A percentile compares a stretch with the other conserved stretches of the same genome.
These are phyloP conservation scores for Rhinogobius similis DNA, from an alignment of 2,113 vertebrate genomes.

Conservation along the genomic window DNA sequence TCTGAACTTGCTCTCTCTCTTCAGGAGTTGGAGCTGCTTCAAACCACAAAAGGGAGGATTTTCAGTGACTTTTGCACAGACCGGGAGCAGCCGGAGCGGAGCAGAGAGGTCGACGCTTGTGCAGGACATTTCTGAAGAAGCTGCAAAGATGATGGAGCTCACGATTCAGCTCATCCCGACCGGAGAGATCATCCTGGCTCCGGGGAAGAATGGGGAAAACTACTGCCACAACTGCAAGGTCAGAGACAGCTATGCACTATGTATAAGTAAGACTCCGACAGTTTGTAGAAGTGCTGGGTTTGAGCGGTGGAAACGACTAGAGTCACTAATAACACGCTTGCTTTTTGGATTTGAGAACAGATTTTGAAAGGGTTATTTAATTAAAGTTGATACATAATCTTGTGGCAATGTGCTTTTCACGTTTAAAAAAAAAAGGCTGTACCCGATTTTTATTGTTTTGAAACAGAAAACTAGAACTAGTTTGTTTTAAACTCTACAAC, in stretches of 20 bases:
- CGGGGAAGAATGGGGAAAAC: slow-evolving; percentile 68
- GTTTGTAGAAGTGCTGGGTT: too few relatives aligned
- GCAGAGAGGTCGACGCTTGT: not conserved
- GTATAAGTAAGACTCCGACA: too few relatives aligned
- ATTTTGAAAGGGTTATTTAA: too few relatives aligned
- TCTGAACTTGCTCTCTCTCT: not conserved
- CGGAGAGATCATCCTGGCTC: slow-evolving; percentile 70
- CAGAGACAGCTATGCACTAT: slow-evolving; percentile 31
- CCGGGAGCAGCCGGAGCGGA: not conserved
- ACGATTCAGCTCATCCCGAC: slow-evolving; percentile 72
- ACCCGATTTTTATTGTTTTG: too few relatives aligned
- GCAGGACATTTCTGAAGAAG: not conserved
- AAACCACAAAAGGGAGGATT: not conserved
- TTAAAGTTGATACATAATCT: too few relatives aligned
- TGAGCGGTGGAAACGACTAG: too few relatives aligned
- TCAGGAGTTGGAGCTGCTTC: slow-evolving; percentile 9
- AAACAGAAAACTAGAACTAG: too few relatives aligned
- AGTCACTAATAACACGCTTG: too few relatives aligned
- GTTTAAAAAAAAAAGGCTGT: too few relatives aligned
- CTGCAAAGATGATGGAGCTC: slow-evolving; percentile 64
- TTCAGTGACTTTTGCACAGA: not conserved
- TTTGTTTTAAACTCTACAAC: too few relatives aligned
- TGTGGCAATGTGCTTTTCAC: too few relatives aligned
- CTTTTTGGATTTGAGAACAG: too few relatives aligned
- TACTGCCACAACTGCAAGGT: slow-evolving; percentile 73